Base-by-base conservation (phyloP, 2,888 invertebrate species). In the Uloborus plumipes region DNA sequence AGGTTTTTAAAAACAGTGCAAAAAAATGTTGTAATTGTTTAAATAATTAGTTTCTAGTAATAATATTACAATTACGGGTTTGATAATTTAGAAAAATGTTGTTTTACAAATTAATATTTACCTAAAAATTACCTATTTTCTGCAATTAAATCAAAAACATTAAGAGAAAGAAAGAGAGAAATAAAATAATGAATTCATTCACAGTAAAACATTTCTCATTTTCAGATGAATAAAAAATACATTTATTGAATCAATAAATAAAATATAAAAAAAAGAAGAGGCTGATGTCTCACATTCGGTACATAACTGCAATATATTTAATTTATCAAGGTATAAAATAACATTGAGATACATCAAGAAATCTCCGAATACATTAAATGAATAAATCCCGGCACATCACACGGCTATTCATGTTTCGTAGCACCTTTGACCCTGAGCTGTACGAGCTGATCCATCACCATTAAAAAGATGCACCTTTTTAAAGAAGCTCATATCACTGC, bases 361-460 rank as follows among this genome's bases (percentile, higher is more conserved):
- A 26, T 26, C 26, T 26, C 58, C 7, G 58, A 58, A 58, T 22
- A 58, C 7, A 58, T n/a, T 20, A 7, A 26, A 13, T n/a, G 15
- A 61, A n/a, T 61, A 61, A 26, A 14, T 22, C 26, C 22, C 61
- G 13, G 11, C 61, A 22, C 61, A 26, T 61, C 18, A 14, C 26
- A 26, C 26, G 61, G 15, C 22, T 61, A 31, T 61, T 26, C 77
- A 58, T 26, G 26, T 26, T 26, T 26, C 26, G 4, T 26, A 26
- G 2, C 26, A 77, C 77, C 77, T 77, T 51, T 77, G 62, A 71
- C 77, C 71, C 58, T n/a, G 0, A 16, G 77, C 16, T n/a, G 69
- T 69, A 39, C 51, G 18, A 64, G 49, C 77, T 64, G 70, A 77
- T 65, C 70, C 70, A 77, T 71, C 71, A 71, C 71, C 77, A 77